These are phyloP conservation scores for Syritta pipiens DNA, from an alignment of 2,888 invertebrate genomes.

Conservation along the genomic window DNA sequence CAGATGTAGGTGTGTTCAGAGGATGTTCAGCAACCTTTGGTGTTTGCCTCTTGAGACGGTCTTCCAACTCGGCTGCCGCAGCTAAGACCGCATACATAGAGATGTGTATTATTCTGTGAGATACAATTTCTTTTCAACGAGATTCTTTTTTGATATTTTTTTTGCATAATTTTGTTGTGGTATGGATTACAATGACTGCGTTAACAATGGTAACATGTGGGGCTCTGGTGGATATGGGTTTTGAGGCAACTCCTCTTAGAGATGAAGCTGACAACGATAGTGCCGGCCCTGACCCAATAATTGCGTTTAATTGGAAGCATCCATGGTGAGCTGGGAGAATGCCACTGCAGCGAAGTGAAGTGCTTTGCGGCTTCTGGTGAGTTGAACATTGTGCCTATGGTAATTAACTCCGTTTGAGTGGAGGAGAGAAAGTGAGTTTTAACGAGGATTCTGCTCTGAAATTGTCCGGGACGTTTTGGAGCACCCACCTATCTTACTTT, in stretches of 20 bases:
- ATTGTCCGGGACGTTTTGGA: too few relatives aligned
- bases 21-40: constrained; percentile 51
- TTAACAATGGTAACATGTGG: constrained; percentile 47
- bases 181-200: constrained; percentile 57
- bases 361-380: constrained; percentile 5
- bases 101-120: constrained; percentile 17
- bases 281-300: constrained; percentile 62
- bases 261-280: constrained; percentile 3
- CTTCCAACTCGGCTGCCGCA: not conserved
- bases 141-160: constrained; percentile 5
- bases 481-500: too few relatives aligned
- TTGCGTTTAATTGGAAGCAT: constrained; percentile 54
- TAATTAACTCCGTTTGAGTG: too few relatives aligned
- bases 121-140: not conserved
- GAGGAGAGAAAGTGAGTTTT: too few relatives aligned
- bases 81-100: not conserved
- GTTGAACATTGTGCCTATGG: constrained; percentile 27
- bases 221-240: constrained; percentile 26
- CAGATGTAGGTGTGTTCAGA: constrained; percentile 12
- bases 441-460: too few relatives aligned
- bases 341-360: constrained; percentile 33
- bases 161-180: constrained; percentile 35
- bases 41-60: constrained; percentile 18
- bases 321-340: constrained; percentile 30
- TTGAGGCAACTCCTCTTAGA: not conserved